Percentiles rank a stretch among this genome's conserved stretches.
These are phyloP conservation scores for Radopholus similis DNA, from an alignment of 1,140 invertebrate species.

Conservation along the genomic window DNA sequence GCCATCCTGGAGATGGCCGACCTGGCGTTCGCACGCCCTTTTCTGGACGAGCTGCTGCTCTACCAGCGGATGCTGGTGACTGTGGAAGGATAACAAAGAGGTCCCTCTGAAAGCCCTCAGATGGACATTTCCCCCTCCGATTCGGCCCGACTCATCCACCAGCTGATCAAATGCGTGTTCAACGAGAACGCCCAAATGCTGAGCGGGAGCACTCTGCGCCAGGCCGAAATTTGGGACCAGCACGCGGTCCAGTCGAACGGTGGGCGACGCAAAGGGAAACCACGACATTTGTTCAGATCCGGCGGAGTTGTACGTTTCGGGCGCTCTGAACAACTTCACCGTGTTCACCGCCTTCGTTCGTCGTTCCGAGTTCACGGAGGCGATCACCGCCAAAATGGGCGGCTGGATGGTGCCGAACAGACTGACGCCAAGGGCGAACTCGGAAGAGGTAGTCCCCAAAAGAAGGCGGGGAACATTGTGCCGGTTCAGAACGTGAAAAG, in stretches of 20 bases:
- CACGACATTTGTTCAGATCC: neutral
- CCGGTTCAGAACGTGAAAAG: neutral
- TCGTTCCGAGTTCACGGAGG: conserved; percentile 14
- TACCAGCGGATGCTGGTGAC: conserved; percentile 23
- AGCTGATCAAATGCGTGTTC: conserved; percentile 22
- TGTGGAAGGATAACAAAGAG: neutral
- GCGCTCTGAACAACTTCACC: conserved; percentile 21
- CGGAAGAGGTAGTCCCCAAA: neutral
- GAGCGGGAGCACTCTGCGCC: conserved; percentile 1
- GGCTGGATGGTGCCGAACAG: conserved; percentile 19
- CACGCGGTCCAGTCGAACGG: neutral
- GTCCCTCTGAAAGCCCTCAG: neutral
- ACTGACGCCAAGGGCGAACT: neutral
- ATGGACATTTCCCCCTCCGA: conserved; percentile 14
- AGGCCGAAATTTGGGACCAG: conserved; percentile 1
- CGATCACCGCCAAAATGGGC: neutral
- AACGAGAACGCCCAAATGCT: conserved; percentile 9
- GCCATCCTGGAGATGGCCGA: conserved; percentile 23
- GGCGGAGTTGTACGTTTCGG: conserved; percentile 10
- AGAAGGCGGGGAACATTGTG: neutral
- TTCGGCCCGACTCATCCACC: conserved; percentile 25
- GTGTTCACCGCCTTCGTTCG: conserved; percentile 12
- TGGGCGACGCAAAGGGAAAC: neutral
- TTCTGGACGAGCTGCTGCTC: conserved; percentile 30
- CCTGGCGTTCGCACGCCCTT: conserved; percentile 15